Percentiles rank a stretch among this genome's conserved stretches.
These are phyloP conservation scores for Ophion obscuratus DNA, from an alignment of 2,888 invertebrate species.

Conservation along the genomic window DNA sequence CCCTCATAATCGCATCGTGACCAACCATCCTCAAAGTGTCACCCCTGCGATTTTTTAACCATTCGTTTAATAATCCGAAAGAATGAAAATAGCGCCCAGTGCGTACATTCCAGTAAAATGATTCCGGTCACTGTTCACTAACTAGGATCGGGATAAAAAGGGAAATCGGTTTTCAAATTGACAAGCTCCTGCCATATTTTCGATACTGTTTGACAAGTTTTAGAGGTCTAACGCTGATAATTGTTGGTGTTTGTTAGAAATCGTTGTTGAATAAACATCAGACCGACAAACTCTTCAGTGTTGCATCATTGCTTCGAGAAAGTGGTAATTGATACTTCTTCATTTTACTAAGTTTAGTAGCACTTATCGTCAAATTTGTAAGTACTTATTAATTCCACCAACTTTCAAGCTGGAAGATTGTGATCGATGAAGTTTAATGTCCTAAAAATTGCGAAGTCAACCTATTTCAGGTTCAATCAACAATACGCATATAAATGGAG, in stretches of 20 bases:
- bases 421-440: background rate
- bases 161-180: background rate
- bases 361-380: background rate
- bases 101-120: background rate
- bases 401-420: background rate
- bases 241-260: too few species aligned
- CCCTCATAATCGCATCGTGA: background rate
- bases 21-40: background rate
- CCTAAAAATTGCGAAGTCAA: background rate
- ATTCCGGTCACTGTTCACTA: background rate
- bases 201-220: background rate
- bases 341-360: background rate
- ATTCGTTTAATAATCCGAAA: background rate
- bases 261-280: too few species aligned
- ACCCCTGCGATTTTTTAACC: background rate
- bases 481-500: background rate
- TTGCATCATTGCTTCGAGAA: background rate
- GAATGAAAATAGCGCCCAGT: background rate
- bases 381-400: background rate
- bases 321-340: background rate
- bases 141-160: background rate
- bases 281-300: too few species aligned
- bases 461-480: conserved; percentile 7
- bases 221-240: too few species aligned
- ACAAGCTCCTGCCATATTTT: background rate